Base-by-base conservation (phyloP, 2,113 vertebrate species). In the Bubalus kerabau region DNA sequence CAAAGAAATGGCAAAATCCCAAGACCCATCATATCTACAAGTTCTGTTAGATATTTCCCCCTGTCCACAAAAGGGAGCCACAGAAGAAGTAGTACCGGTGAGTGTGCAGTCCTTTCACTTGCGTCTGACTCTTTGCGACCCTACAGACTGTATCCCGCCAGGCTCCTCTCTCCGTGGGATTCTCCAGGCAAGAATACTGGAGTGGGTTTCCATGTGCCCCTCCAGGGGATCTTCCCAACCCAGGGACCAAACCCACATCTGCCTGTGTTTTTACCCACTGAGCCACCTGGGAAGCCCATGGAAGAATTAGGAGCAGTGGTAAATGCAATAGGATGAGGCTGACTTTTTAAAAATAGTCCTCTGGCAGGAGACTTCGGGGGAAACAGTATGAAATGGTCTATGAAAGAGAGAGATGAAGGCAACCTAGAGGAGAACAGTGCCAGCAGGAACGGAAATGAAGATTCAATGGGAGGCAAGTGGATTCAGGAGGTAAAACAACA, bases 131-230 rank as follows among this genome's bases (percentile, higher is more conserved):
- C 67, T 67, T 67, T 36, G 32, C 5, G 1, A 23, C 21, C 10
- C 36, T 40, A 6, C 1, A 2, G 36, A 24, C 36, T 24, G 21
- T 24, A 3, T 12, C 19, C 67, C 10, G 0, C 11, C 67, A 40
- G 67, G 67, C 67, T 40, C 36, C 67, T 74, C 67, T 71, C 21
- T 74, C n/a, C n/a, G 6, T 1, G 10, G 36, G 36, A 40, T 74
- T 74, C 67, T 74, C 67, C 67, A 40, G 36, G 36, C 36, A 74
- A 40, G n/a, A 74, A 74, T 12, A 23, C n/a, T 13, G 67, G n/a
- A 6, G 21, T 40, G n/a, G 36, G 5, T 74, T 74, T 40, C 67
- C 67, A 40, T 24, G 36, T 40, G 36, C 2, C 67, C 36, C 36
- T 74, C 36, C 5, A 13, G 67, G 36, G 67, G 67, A 74, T 74